Base-by-base conservation (phyloP, 2,797 vertebrate species). In the Carapus acus region DNA sequence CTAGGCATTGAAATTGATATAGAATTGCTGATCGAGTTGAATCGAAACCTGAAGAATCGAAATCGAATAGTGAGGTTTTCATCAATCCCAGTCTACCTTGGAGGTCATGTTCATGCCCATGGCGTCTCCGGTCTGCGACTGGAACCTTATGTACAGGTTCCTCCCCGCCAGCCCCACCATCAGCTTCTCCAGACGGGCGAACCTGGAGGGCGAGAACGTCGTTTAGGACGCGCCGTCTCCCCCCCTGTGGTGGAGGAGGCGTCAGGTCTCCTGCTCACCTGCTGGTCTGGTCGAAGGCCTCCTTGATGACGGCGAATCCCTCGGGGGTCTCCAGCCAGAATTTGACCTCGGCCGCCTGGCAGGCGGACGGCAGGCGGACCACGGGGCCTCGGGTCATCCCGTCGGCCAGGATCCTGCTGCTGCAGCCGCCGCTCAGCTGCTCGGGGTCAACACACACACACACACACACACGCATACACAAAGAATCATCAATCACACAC, bases 81-180 rank as follows among this genome's bases (percentile, higher is more conserved):
- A n/a, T n/a, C n/a, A n/a, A n/a, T n/a, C n/a, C n/a, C n/a, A n/a
- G n/a, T n/a, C n/a, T 47, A 87, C 96, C 91, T 99, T 99, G 7
- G 96, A 98, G 33, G 97, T 85, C 95, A 99, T 99, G 83, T 97
- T 97, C 96, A 99, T 99, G 50, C 96, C 96, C 96, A 99, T 99
- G 55, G 96, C 96, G 69, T 99, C 96, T 29, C 96, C 96, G 0
- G 96, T 97, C 80, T 62, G 89, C 29, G 93, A 93, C 67, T 97
- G 93, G 61, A 99, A 95, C 48, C 94, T 93, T 49, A 99, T 91
- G 65, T 96, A 99, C 48, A 97, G 85, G 62, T 94, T 96, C 49
- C 90, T 91, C 52, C 95, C 94, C 18, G 96, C 94, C 61, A 98
- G 77, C 41, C 81, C 78, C 22, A 88, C 86, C 13, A 90, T 70